Base-by-base conservation (phyloP, 2,888 invertebrate genomes). In the Keiferia lycopersicella region DNA sequence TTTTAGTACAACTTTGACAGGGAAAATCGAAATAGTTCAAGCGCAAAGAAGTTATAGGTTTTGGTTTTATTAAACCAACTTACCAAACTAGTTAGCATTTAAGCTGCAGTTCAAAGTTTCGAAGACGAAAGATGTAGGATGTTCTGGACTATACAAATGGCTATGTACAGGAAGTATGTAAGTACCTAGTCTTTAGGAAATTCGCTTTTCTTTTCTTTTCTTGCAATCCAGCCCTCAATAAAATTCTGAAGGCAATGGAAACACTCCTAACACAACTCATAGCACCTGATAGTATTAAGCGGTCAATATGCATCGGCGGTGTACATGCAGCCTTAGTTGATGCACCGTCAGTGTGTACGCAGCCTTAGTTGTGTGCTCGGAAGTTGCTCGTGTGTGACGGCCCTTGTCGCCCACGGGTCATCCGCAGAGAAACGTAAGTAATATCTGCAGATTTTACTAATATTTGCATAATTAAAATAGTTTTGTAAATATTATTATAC, bases 231-330 rank as follows among this genome's bases (percentile, higher is more conserved):
- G 10, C 3, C 56, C 2, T 16, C 34, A 16, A n/a, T n/a, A n/a
- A n/a, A n/a, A n/a, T 34, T 16, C 34, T 8, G 14, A 11, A 30
- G 56, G 2, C 34, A 56, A 56, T 56, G 56, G 56, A 56, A 7
- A 56, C 51, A 18, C 56, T n/a, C 16, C 53, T 77, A 34, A 79
- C 76, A 75, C 78, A 80, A 80, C 80, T 81, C 81, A 82, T 79
- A 83, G 81, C 79, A 80, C 80, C 80, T 81, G 81, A 81, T 79
- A 83, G 82, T 79, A 86, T 82, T 85, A 83, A 85, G 80, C 84
- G 86, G 84, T 86, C 88, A 87, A 88, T 88, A 88, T 88, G 88
- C 86, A 88, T 78, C 73, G 71, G 30, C n/a, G 65, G 67, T 67
- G 66, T 71, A 63, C 61, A 62, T 48, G 61, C 64, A 61, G 61